These are phyloP conservation scores for Lottia scabra DNA, from an alignment of 2,888 invertebrate genomes.

Conservation along the genomic window DNA sequence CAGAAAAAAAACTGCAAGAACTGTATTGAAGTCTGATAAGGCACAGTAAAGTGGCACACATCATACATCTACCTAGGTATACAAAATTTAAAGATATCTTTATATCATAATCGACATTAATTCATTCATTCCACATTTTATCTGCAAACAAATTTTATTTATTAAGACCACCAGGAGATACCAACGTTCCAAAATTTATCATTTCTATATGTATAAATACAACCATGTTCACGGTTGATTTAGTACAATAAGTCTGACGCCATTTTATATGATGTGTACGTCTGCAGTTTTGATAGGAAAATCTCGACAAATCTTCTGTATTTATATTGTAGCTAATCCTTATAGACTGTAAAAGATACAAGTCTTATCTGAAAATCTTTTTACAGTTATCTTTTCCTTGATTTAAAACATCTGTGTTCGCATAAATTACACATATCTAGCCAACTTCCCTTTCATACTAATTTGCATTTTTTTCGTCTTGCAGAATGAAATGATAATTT, in stretches of 20 bases:
- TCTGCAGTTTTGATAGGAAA: not conserved
- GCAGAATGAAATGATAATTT: too few species aligned
- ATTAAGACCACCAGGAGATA: not conserved
- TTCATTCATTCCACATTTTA: not conserved
- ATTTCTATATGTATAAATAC: too few species aligned
- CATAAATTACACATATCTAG: not conserved
- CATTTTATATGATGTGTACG: not conserved
- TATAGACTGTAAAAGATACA: not conserved
- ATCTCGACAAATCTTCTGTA: not conserved
- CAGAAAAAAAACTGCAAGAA: too few species aligned
- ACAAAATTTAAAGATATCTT: too few species aligned
- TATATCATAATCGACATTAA: too few species aligned
- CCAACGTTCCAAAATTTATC: too few species aligned
- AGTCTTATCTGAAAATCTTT: constrained; percentile 3
- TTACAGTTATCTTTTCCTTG: not conserved
- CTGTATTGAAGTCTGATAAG: too few species aligned
- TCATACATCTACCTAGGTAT: too few species aligned
- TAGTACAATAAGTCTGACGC: not conserved
- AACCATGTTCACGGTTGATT: not conserved
- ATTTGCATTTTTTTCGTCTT: not conserved
- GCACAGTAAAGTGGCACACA: too few species aligned
- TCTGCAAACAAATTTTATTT: not conserved
- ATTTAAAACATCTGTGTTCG: not conserved
- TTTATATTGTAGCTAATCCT: not conserved
- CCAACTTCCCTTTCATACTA: not conserved